phyloP scores from a whole-genome alignment of 2,113 vertebrate genomes.

The Bos indicus region DNA sequence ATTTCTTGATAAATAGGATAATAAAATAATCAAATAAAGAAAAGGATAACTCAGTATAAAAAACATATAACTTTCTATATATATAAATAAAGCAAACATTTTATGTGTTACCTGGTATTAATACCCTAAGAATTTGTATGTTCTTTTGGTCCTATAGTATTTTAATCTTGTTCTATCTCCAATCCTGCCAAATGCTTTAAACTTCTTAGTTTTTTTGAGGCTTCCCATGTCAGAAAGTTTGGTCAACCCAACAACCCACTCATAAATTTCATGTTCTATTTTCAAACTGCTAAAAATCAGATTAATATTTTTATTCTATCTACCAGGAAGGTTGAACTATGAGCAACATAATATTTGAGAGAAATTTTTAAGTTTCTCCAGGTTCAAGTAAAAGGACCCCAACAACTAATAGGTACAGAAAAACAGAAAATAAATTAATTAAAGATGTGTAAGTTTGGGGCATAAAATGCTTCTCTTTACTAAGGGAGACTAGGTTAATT shows the following conservation, averaged over 20 bases:
- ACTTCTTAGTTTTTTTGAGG: neutral
- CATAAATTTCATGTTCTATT: neutral
- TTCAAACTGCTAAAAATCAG: neutral
- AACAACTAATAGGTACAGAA: neutral
- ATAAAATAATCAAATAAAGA: neutral
- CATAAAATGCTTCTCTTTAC: neutral
- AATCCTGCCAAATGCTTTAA: neutral
- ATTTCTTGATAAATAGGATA: neutral
- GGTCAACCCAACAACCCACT: neutral
- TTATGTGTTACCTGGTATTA: neutral
- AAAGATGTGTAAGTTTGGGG: neutral
- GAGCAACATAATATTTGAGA: neutral
- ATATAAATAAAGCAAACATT: neutral
- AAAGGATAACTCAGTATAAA: neutral
- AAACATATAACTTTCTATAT: neutral
- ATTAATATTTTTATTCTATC: neutral
- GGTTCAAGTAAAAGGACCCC: neutral
- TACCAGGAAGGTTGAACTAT: neutral
- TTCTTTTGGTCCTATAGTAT: neutral
- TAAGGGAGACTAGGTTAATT: neutral
- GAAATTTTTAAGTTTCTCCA: neutral
- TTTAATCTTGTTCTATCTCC: neutral
- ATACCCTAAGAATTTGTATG: neutral
- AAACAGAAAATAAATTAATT: neutral
- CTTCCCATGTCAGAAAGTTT: neutral